phyloP scores from a whole-genome alignment of 1,140 invertebrate species.

The Tyrophagus putrescentiae region DNA sequence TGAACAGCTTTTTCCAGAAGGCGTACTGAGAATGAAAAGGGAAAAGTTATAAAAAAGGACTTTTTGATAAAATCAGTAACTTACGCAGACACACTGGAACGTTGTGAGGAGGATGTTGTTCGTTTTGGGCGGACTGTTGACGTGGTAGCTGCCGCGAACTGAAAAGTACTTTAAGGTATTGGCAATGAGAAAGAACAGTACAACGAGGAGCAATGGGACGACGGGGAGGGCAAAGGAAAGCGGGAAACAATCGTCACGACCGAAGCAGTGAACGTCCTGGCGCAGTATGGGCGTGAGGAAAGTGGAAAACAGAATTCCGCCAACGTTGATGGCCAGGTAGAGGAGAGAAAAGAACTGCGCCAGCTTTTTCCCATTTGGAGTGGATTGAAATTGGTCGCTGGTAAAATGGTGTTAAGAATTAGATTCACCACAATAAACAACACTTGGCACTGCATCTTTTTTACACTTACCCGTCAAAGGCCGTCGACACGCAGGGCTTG shows the following conservation, averaged over 20 bases:
- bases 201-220: slow-evolving; percentile 33
- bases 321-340: slow-evolving; percentile 35
- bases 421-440: too few species aligned
- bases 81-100: slow-evolving; percentile 57
- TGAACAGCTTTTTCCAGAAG: slow-evolving; percentile 24
- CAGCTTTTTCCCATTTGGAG: slow-evolving; percentile 27
- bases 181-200: slow-evolving; percentile 61
- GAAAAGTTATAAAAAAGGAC: slow-evolving; percentile 35
- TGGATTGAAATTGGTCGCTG: slow-evolving; percentile 70
- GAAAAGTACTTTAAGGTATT: slow-evolving; percentile 47
- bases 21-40: slow-evolving; percentile 22
- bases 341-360: slow-evolving; percentile 31
- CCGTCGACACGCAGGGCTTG: too few species aligned
- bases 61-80: slow-evolving; percentile 43
- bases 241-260: slow-evolving; percentile 33
- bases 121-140: slow-evolving; percentile 49
- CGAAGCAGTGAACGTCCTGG: slow-evolving; percentile 32
- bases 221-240: slow-evolving; percentile 35
- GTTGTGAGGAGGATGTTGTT: slow-evolving; percentile 69
- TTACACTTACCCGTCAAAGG: too few species aligned
- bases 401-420: too few species aligned
- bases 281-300: slow-evolving; percentile 35
- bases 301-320: slow-evolving; percentile 36
- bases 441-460: too few species aligned
- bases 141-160: slow-evolving; percentile 61